phyloP scores from a whole-genome alignment of 2,797 vertebrate genomes.

The Lithobates pipiens region DNA sequence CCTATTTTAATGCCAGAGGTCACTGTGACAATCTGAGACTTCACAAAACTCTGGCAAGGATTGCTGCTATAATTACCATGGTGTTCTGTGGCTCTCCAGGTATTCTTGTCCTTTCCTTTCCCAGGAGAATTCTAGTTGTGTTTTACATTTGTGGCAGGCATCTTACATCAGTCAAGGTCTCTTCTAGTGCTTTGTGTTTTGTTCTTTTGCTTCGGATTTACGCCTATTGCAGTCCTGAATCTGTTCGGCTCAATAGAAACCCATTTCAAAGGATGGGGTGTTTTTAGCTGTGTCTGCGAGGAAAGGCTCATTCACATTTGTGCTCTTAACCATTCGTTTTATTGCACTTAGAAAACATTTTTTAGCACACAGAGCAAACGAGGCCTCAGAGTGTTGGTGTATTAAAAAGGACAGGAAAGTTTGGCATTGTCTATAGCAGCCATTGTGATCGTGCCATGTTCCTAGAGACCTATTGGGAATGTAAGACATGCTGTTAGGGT shows the following conservation, averaged over 20 bases:
- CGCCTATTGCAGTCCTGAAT: background rate
- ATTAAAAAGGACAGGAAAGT: no score
- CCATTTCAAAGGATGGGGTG: background rate
- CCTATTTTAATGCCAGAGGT: background rate
- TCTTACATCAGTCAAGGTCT: background rate
- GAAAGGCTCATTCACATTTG: no score
- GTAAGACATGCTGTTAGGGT: no score
- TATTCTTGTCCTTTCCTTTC: background rate
- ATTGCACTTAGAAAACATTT: no score
- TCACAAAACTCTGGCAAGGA: background rate
- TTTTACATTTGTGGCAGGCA: background rate
- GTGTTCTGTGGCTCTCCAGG: background rate
- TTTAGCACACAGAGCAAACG: no score
- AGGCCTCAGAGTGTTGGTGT: no score
- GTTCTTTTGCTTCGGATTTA: background rate
- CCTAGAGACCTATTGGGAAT: no score
- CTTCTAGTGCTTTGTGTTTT: background rate
- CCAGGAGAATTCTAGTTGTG: background rate
- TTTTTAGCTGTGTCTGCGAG: background rate
- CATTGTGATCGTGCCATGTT: no score
- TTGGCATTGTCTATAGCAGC: no score
- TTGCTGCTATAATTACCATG: slow-evolving; percentile 18
- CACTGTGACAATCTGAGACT: slow-evolving; percentile 2
- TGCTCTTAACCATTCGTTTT: no score
- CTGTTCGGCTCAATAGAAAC: no score